Evolutionary conservation across 2,888 invertebrate species (phyloP), one percentile per base, ranked within the genome.

Genomic region (Parascotia fuliginaria): DNA sequence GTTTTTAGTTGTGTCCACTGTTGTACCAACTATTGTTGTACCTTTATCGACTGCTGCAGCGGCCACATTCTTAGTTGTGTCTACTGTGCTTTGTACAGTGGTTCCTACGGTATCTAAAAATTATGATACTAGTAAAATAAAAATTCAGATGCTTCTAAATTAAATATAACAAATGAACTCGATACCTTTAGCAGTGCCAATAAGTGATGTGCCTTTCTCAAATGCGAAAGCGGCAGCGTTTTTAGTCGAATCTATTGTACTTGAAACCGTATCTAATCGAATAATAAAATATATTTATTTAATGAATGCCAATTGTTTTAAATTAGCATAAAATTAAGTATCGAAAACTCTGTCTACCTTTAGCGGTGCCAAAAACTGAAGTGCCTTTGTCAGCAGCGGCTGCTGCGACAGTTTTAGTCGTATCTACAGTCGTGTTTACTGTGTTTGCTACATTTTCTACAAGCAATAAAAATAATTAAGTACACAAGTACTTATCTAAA

Each of bases 361-460:
- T 84, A 2, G 81, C 79, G 34, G 71, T 66, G 40, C 77, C 80
- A 41, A 82, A 60, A n/a, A 74, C 55, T 11, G 78, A 59, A 22
- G 79, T 70, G 45, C 85, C 75, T 19, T 75, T 82, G 31, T 81
- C 82, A 53, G 80, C 63, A 12, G 80, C 81, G 1, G 76, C 64
- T 3, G 77, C 65, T 1, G 79, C 64, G 13, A 58, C 42, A n/a
- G 9, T 32, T 24, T 33, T 42, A 24, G 49, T 48, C 22, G 43
- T 59, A 46, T 63, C 58, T 42, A 67, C 65, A 24, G 45, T 32
- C 2, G 40, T 37, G 5, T 45, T 41, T 28, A 43, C 33, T 33
- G 54, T 48, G 38, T 28, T 48, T 40, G 11, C n/a, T 6, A 36
- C 34, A 34, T 7, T 45, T 12, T 45, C 33, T 32, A 33, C 32